phyloP scores from a whole-genome alignment of 2,113 vertebrate genomes.

The Hemichromis elongatus region DNA sequence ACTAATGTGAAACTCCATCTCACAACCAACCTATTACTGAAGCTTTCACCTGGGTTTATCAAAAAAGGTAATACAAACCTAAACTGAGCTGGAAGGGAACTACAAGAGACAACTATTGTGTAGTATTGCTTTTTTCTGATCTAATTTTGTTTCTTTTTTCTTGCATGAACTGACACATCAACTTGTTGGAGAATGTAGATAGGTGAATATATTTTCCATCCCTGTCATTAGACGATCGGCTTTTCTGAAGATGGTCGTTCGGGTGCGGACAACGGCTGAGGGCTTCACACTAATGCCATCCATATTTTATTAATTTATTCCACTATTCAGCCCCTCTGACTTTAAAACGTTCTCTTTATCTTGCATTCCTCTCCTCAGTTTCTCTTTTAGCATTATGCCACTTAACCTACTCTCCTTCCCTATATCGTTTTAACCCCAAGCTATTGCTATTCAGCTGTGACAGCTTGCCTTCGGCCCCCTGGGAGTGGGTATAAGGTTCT shows the following conservation, averaged over 20 bases:
- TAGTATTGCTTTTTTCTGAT: background rate
- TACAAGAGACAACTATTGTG: background rate
- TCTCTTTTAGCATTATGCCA: background rate
- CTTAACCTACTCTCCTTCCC: slow-evolving; percentile 18
- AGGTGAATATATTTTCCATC: background rate
- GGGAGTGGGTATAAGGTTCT: slow-evolving; percentile 5
- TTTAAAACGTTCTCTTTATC: slow-evolving; percentile 7
- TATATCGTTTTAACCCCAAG: background rate
- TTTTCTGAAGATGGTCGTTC: slow-evolving; percentile 12
- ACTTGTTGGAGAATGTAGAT: background rate
- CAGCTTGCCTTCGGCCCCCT: slow-evolving; percentile 9
- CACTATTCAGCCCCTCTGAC: slow-evolving; percentile 3
- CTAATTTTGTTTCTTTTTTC: background rate
- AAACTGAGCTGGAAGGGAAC: background rate
- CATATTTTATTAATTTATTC: slow-evolving; percentile 56
- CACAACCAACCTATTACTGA: background rate
- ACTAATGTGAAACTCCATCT: background rate
- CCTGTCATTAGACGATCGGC: background rate
- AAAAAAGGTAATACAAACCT: background rate
- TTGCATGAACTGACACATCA: background rate
- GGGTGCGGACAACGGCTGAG: slow-evolving; percentile 33
- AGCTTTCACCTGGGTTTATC: background rate
- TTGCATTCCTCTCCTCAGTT: background rate
- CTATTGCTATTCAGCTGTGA: slow-evolving; percentile 47
- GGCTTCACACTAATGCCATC: slow-evolving; percentile 32